These are phyloP conservation scores for Neopipo cinnamomea DNA, from an alignment of 2,113 vertebrate genomes.

Conservation along the genomic window DNA sequence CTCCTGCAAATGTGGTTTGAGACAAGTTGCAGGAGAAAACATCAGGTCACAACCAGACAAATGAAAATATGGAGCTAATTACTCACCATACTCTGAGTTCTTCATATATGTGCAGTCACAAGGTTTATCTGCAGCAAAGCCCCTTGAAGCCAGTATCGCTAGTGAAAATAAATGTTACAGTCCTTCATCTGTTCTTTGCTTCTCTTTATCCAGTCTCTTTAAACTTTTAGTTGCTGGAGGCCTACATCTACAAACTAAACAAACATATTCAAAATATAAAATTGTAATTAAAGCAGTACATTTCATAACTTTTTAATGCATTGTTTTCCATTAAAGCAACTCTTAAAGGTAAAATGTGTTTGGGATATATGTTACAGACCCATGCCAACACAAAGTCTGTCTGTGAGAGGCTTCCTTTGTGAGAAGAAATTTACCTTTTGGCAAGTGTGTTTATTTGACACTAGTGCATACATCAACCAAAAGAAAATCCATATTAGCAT, in stretches of 20 bases:
- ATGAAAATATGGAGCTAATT: not conserved
- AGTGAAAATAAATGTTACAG: not conserved
- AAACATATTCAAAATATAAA: not conserved
- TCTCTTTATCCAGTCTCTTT: not conserved
- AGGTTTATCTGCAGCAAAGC: not conserved
- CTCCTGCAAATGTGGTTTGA: not conserved
- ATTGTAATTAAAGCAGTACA: not conserved
- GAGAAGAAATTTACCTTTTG: not conserved
- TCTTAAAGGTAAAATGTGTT: not conserved
- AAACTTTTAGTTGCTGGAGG: not conserved
- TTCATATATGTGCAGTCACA: not conserved
- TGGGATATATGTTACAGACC: not conserved
- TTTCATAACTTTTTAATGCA: not conserved
- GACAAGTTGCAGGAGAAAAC: not conserved
- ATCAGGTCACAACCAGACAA: not conserved
- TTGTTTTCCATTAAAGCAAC: not conserved
- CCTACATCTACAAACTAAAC: not conserved
- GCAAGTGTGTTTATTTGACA: not conserved
- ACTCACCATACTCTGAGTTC: not conserved
- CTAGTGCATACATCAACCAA: not conserved
- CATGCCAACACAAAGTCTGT: not conserved
- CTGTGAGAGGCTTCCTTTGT: not conserved
- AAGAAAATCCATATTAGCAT: not conserved
- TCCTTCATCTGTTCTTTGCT: not conserved
- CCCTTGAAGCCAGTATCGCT: not conserved